Evolutionary conservation across 2,888 invertebrate genomes (phyloP).

Genomic region (Brenthis daphne): DNA sequence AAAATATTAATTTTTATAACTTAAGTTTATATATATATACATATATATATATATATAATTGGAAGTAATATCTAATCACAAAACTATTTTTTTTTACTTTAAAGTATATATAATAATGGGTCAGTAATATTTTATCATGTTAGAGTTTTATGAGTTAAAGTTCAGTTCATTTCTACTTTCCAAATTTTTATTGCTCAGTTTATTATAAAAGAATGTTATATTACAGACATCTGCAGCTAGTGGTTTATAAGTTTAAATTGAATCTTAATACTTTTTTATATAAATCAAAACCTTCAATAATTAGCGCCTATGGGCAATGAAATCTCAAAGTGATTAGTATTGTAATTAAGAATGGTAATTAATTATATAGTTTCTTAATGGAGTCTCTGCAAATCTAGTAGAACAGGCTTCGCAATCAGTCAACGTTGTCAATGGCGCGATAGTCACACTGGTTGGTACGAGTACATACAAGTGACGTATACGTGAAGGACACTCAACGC

Average conservation of each 20-base stretch:
- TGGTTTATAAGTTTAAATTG: not conserved
- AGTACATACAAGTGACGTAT: constrained; percentile 24
- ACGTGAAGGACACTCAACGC: constrained; percentile 34
- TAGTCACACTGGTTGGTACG: constrained; percentile 10
- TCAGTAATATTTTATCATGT: too few relatives aligned
- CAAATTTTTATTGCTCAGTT: too few relatives aligned
- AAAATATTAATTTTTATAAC: constrained; percentile 12
- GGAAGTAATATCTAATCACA: not conserved
- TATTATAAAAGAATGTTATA: too few relatives aligned
- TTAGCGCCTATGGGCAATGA: constrained; percentile 14
- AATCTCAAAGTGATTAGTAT: constrained; percentile 13
- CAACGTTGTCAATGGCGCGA: constrained; percentile 26
- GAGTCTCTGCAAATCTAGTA: constrained; percentile 6
- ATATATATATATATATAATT: not conserved
- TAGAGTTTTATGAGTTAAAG: too few relatives aligned
- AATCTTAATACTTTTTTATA: constrained; percentile 6
- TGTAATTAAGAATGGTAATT: constrained; percentile 10
- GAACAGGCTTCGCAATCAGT: constrained; percentile 28
- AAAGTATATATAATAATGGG: too few relatives aligned
- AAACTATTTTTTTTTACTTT: too few relatives aligned
- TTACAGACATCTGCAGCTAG: not conserved
- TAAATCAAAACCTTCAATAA: not conserved
- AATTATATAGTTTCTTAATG: constrained; percentile 9
- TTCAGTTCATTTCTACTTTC: too few relatives aligned
- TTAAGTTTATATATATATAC: not conserved